Conservation (phyloP, 1,140 invertebrate genomes). For the Rhyzopertha dominica region DNA sequence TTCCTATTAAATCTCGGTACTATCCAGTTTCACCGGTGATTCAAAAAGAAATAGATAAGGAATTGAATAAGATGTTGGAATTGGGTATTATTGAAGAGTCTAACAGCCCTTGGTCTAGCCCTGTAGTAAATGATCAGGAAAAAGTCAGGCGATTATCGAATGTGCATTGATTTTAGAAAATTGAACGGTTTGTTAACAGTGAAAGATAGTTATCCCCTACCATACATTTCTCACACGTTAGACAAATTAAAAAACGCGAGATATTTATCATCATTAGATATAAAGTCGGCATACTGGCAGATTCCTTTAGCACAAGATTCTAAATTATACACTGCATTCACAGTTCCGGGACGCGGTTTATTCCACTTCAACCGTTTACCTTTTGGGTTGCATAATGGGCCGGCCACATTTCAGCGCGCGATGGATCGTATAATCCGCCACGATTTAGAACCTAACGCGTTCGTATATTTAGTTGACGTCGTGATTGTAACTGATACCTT, state of each 20-base stretch:
- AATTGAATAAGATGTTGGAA: too few species aligned
- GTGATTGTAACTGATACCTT: conserved; percentile 30
- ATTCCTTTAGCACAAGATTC: conserved; percentile 29
- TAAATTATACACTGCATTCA: conserved; percentile 37
- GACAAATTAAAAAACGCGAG: conserved; percentile 31
- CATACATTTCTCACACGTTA: too few species aligned
- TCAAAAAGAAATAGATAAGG: too few species aligned
- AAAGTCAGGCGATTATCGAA: too few species aligned
- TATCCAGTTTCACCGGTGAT: too few species aligned
- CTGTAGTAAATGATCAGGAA: too few species aligned
- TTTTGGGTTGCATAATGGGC: conserved; percentile 30
- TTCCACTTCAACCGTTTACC: conserved; percentile 35
- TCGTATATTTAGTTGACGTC: conserved; percentile 32
- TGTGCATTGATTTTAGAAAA: too few species aligned
- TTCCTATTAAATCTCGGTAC: too few species aligned
- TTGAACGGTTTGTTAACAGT: too few species aligned
- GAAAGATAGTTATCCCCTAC: too few species aligned
- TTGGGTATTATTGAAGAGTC: too few species aligned
- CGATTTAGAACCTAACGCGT: conserved; percentile 14
- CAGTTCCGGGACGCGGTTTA: conserved; percentile 27
- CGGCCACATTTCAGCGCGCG: conserved; percentile 14
- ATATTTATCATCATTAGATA: conserved; percentile 34
- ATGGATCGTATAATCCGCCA: conserved; percentile 32
- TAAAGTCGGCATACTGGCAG: conserved; percentile 38
- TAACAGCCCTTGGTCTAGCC: too few species aligned